Evolutionary conservation across 2,797 vertebrate species (phyloP).

Genomic region (Gadopsis marmoratus): DNA sequence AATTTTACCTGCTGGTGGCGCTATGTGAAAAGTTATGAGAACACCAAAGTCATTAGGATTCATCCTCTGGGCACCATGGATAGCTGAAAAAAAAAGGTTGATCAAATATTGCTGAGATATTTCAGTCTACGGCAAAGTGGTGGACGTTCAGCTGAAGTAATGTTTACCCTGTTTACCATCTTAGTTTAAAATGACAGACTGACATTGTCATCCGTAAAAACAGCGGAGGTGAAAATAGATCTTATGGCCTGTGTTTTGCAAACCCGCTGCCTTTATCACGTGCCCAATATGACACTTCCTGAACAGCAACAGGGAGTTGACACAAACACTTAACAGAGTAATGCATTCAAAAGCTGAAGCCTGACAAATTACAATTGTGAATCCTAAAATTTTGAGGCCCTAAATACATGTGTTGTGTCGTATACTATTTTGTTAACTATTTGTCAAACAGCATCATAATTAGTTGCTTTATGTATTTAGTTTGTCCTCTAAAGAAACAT

Average conservation of each 20-base stretch:
- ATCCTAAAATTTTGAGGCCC: background rate
- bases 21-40: background rate
- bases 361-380: background rate
- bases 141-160: background rate
- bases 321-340: background rate
- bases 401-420: background rate
- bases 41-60: background rate
- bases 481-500: slow-evolving; percentile 1
- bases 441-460: slow-evolving; percentile 6
- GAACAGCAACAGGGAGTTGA: background rate
- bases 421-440: background rate
- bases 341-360: background rate
- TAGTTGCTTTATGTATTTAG: background rate
- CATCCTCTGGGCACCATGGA: background rate
- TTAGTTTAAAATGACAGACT: background rate
- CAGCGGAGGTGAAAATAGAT: background rate
- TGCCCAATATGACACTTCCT: background rate
- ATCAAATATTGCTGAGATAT: slow-evolving; percentile 2
- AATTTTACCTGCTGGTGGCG: background rate
- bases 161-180: no score
- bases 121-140: background rate
- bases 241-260: background rate
- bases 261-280: background rate
- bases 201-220: background rate
- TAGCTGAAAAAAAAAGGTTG: background rate